Evolutionary conservation across 1,140 invertebrate genomes (phyloP).

Genomic region (Anoplolepis gracilipes): DNA sequence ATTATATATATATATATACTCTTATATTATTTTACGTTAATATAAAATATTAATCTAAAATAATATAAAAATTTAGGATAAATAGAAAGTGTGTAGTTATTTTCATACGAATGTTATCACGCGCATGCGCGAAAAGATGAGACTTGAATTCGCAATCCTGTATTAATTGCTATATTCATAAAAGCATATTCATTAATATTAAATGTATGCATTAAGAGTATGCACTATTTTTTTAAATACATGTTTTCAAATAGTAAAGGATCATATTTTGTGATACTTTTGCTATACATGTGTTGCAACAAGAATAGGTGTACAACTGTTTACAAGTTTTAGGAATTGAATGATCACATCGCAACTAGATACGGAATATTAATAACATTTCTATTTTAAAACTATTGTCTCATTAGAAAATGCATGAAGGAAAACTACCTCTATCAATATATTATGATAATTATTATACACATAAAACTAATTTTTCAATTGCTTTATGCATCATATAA

Average conservation of each 20-base stretch:
- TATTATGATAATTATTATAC: not conserved
- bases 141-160: not conserved
- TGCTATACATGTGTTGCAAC: constrained; percentile 25
- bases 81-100: constrained; percentile 18
- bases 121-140: not conserved
- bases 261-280: constrained; percentile 53
- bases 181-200: constrained; percentile 4
- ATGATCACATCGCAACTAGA: not conserved
- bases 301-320: not conserved
- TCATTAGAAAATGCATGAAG: constrained; percentile 8
- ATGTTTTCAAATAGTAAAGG: constrained; percentile 36
- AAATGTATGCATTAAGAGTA: too few species aligned
- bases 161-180: not conserved
- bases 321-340: constrained; percentile 22
- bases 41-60: not conserved
- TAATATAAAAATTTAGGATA: not conserved
- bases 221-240: constrained; percentile 33
- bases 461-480: constrained; percentile 10
- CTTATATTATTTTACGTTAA: constrained; percentile 25
- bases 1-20: not conserved
- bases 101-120: not conserved
- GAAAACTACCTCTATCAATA: constrained; percentile 34
- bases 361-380: constrained; percentile 36
- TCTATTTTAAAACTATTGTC: constrained; percentile 38
- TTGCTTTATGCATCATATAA: constrained; percentile 13